phyloP scores from a whole-genome alignment of 2,113 vertebrate species.

The Tringa solitaria region DNA sequence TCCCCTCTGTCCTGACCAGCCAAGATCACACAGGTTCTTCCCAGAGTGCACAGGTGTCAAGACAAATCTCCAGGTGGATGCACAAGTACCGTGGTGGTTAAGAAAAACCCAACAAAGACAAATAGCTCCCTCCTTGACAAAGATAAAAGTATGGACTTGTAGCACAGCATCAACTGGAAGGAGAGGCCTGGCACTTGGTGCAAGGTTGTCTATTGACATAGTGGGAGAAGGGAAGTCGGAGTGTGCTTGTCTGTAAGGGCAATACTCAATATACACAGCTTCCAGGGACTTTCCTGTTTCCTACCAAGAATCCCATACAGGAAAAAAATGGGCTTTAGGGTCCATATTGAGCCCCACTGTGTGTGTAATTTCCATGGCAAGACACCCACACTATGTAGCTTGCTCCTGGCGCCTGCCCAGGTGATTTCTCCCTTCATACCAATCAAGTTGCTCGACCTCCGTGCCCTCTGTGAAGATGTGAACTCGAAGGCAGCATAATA shows the following conservation, averaged over 20 bases:
- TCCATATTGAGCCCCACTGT: background rate
- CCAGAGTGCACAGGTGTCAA: background rate
- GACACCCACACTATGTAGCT: background rate
- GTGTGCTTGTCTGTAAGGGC: background rate
- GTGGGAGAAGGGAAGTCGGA: background rate
- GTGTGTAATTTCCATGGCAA: background rate
- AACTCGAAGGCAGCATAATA: constrained; percentile 61
- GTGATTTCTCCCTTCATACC: constrained; percentile 35
- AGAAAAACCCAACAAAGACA: background rate
- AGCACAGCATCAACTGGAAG: background rate
- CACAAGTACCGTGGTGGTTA: background rate
- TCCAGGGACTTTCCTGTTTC: background rate
- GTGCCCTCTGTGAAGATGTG: constrained; percentile 66
- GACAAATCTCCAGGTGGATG: background rate
- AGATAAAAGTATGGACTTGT: background rate
- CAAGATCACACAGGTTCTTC: background rate
- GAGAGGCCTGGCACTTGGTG: background rate
- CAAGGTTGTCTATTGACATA: background rate
- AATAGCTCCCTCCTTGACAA: background rate
- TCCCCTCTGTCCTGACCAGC: background rate
- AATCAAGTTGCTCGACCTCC: constrained; percentile 55
- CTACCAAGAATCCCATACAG: background rate
- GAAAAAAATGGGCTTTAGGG: background rate
- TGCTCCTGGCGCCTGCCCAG: background rate
- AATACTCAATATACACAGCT: background rate